phyloP scores from a whole-genome alignment of 2,888 invertebrate species.

The Nasonia oneida region DNA sequence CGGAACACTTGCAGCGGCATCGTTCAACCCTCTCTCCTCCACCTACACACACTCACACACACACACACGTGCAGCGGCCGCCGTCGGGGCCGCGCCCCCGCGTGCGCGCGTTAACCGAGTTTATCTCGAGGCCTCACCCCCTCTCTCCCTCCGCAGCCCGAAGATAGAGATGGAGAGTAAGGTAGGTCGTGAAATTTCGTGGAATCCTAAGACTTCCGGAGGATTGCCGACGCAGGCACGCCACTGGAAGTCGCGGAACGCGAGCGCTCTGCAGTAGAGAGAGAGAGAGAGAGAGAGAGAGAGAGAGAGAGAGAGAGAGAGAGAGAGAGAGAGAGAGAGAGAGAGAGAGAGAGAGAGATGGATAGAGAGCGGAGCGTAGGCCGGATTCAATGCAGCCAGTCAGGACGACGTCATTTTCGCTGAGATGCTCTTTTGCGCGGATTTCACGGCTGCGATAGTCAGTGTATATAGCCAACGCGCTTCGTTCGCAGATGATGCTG shows the following conservation, averaged over 20 bases:
- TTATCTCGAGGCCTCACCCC: conserved; percentile 48
- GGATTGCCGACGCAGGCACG: conserved; percentile 66
- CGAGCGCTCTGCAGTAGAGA: conserved; percentile 11
- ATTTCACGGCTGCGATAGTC: conserved; percentile 2
- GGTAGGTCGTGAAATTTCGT: conserved; percentile 64
- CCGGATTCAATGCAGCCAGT: conserved; percentile 25
- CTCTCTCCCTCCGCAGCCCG: background rate
- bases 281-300: conserved; percentile 15
- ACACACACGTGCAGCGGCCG: background rate
- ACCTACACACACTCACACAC: background rate
- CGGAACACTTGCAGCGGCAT: background rate
- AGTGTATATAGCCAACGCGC: background rate
- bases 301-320: background rate
- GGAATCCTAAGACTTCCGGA: conserved; percentile 64
- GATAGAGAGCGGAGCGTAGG: conserved; percentile 11
- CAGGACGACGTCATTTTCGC: conserved; percentile 60
- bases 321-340: background rate
- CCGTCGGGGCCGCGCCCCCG: background rate
- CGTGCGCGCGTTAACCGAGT: conserved; percentile 43
- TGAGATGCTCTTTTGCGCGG: conserved; percentile 3
- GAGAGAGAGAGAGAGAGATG: no score
- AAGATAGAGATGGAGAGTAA: conserved; percentile 46
- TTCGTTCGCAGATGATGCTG: background rate
- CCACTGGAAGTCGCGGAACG: conserved; percentile 63
- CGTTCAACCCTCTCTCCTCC: background rate